Evolutionary conservation across 2,797 vertebrate genomes (phyloP).

Genomic region (Hylomyscus alleni): DNA sequence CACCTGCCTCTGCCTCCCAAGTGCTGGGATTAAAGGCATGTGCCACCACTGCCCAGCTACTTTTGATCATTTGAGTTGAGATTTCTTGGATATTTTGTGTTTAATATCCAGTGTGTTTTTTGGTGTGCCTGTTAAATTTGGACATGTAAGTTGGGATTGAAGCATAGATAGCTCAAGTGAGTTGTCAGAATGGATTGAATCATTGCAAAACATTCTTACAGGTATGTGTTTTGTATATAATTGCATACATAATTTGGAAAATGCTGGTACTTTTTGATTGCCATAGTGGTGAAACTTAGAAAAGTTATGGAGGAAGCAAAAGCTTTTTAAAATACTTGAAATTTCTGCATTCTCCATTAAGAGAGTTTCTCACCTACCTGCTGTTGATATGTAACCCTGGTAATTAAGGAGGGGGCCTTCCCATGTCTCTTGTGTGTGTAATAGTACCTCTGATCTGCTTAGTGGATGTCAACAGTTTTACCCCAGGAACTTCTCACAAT

Average conservation of each 20-base stretch:
- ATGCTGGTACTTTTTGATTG: background rate
- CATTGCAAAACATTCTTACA: background rate
- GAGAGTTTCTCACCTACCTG: background rate
- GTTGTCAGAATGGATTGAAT: conserved; percentile 14
- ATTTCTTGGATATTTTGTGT: conserved; percentile 8
- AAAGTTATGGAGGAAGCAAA: conserved; percentile 7
- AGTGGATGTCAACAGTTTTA: background rate
- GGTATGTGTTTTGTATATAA: conserved; percentile 3
- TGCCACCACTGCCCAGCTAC: no score
- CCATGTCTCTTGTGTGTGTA: background rate
- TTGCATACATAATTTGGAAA: conserved; percentile 24
- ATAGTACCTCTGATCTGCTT: background rate
- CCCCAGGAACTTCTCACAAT: background rate
- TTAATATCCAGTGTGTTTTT: conserved; percentile 22
- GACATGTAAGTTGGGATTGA: background rate
- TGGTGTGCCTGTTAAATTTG: conserved; percentile 31
- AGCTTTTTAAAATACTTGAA: background rate
- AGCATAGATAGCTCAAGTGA: background rate
- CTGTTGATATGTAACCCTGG: background rate
- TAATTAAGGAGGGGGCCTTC: background rate
- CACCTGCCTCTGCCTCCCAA: no score
- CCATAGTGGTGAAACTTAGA: background rate
- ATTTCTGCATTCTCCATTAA: background rate
- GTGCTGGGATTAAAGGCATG: no score
- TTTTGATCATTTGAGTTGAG: conserved; percentile 48